phyloP scores from a whole-genome alignment of 2,888 invertebrate genomes.

The Sinotaia quadrata region DNA sequence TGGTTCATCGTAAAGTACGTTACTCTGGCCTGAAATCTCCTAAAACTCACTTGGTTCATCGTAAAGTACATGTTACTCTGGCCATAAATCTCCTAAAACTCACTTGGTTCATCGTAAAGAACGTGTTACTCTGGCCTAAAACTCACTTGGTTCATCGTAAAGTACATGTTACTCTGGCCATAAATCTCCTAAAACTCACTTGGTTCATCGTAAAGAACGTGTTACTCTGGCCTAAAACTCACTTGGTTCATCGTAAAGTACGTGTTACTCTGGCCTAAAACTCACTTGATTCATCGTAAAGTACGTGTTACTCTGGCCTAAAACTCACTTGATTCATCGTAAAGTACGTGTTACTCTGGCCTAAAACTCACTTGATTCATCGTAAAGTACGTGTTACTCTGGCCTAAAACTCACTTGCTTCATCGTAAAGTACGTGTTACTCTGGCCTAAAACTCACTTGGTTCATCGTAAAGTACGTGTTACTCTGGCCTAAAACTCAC shows the following conservation, averaged over 20 bases:
- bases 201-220: background rate
- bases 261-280: background rate
- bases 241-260: background rate
- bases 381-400: background rate
- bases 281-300: background rate
- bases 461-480: background rate
- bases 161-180: background rate
- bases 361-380: slow-evolving; percentile 45
- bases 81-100: no score
- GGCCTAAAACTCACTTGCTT: background rate
- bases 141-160: background rate
- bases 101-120: background rate
- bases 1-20: background rate
- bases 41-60: background rate
- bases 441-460: background rate
- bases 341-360: background rate
- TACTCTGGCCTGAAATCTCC: no score
- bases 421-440: background rate
- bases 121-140: background rate
- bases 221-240: slow-evolving; percentile 45
- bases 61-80: slow-evolving; percentile 1
- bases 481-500: slow-evolving; percentile 45
- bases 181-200: background rate
- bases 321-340: background rate
- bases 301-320: background rate